Base-by-base conservation (phyloP, 2,797 vertebrate genomes). In the Mormyrops attenuatus region DNA sequence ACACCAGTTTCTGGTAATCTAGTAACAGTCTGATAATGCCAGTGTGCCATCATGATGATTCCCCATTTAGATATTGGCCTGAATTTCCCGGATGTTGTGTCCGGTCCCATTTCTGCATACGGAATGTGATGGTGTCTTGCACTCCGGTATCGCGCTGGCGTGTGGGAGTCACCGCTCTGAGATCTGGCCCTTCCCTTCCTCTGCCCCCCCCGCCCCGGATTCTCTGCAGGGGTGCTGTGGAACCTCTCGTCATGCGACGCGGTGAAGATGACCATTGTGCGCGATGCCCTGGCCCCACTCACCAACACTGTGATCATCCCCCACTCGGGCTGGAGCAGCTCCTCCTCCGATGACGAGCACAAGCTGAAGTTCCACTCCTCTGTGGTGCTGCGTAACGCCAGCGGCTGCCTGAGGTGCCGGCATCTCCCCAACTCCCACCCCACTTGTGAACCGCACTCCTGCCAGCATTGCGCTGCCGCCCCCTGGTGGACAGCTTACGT, bases 221-320 rank as follows among this genome's bases (percentile, higher is more conserved):
- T 63, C 90, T 88, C 88, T 52, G 0, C 89, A 99, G 98, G 98
- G n/a, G 98, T 99, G 92, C 96, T 99, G 90, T 99, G 98, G 98
- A 99, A 99, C 95, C 95, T 99, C 88, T 99, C 98, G 0, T 99
- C 98, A 0, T 99, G 98, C 4, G 98, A 99, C 88, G 97, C 98
- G 0, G 98, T 98, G 88, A 99, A 99, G 95, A 99, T 99, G 98
- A 98, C 98, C 91, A 99, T 99, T 95, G 97, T 99, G 89, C 96
- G 98, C 0, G 98, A 99, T 0, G 97, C 98, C 38, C 95, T 99
- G 73, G 95, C 94, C 55, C 97, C 97, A 0, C 95, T 99, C 60
- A 99, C 98, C 66, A 99, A 96, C 97, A 97, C 97, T 3, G 97
- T 99, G 91, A 97, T 99, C 73, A 97, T 99, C 95, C 98, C 98